Evolutionary conservation across 2,797 vertebrate genomes (phyloP), one percentile per base, ranked within the genome.

Genomic region (Poecilia wingei): DNA sequence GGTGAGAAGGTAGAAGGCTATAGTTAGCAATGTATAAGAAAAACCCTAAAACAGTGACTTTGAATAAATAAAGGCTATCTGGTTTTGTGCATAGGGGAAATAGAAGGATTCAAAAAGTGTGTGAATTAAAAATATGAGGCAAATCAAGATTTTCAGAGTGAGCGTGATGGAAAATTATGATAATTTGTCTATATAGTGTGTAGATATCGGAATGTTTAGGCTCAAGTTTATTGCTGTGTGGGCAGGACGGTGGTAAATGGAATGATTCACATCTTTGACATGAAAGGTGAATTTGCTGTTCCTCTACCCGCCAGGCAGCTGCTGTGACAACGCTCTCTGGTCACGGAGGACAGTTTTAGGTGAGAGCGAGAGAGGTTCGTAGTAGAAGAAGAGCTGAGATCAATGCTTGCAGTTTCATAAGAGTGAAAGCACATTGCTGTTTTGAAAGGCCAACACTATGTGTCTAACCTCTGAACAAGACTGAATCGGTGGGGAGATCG

Each of bases 221-320:
- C 57, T 53, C 47, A 75, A 59, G 16, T 18, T 14, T 76, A 25
- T 41, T 77, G 18, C 75, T 22, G 22, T 71, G 90, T 86, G 88
- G 87, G 43, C 1, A 79, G 80, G n/a, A 0, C 1, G 82, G 86
- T 81, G 88, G 87, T 86, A 7, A 73, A 75, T 0, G 8, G 57
- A 80, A 41, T 47, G 5, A 77, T 72, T 68, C 3, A 43, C 68
- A 79, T 46, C 8, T 78, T 33, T 74, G 20, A 10, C 55, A 47
- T 71, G 5, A 79, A n/a, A 72, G 28, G n/a, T 86, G 36, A 80
- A 66, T 72, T 89, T 80, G 86, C 22, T 49, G 55, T 91, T 93
- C 92, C 91, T 49, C 36, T 83, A 61, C 47, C 70, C 70, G 57
- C 20, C 14, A 0, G 72, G 80, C 0, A 41, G 76, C 53, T 61